Evolutionary conservation across 2,113 vertebrate species (phyloP).

Genomic region (Cyphomyrus discorhynchus): DNA sequence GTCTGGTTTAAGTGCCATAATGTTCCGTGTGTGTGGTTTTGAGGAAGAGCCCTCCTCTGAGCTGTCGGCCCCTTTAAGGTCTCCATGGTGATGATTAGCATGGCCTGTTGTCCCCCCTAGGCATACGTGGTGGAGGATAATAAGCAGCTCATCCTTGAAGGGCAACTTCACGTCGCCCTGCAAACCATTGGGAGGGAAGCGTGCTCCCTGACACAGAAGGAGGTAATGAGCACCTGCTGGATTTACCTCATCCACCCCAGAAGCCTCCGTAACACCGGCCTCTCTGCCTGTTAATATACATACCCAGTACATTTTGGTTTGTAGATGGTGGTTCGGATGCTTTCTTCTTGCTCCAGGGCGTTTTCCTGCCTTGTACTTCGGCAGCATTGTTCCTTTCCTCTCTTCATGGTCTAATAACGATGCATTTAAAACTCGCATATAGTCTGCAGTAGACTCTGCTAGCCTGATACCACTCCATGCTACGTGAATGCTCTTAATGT

Average conservation of each 20-base stretch:
- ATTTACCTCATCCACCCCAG: background rate
- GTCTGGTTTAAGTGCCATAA: background rate
- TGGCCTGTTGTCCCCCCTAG: slow-evolving; percentile 44
- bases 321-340: background rate
- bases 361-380: background rate
- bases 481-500: background rate
- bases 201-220: slow-evolving; percentile 76
- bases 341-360: background rate
- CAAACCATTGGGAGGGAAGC: slow-evolving; percentile 80
- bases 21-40: background rate
- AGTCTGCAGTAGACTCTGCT: background rate
- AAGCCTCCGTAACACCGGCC: background rate
- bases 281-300: background rate
- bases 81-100: background rate
- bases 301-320: background rate
- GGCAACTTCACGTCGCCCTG: slow-evolving; percentile 87
- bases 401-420: background rate
- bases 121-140: slow-evolving; percentile 92
- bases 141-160: slow-evolving; percentile 91
- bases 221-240: slow-evolving; percentile 60
- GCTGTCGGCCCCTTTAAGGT: background rate
- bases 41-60: background rate
- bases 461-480: background rate
- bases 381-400: background rate
- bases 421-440: background rate